phyloP scores from a whole-genome alignment of 2,113 vertebrate species.

The Ceyx melanurus region DNA sequence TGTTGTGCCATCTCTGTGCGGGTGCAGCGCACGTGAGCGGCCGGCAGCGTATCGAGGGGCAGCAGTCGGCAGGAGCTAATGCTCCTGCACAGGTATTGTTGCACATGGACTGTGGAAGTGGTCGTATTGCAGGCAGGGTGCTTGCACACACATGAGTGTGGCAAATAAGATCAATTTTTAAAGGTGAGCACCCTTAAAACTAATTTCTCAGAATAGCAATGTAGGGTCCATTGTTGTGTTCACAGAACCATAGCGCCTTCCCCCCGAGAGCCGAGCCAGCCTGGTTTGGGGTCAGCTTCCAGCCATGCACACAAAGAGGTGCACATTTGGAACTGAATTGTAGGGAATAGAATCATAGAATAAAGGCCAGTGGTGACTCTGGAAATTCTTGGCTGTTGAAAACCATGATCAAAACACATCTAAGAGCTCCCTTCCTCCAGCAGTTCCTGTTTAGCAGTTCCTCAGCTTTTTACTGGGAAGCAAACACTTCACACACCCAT shows the following conservation, averaged over 20 bases:
- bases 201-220: neutral
- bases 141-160: accelerated
- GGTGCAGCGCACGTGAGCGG: neutral
- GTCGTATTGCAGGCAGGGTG: neutral
- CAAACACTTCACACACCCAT: neutral
- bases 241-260: neutral
- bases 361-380: neutral
- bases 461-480: neutral
- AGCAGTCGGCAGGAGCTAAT: neutral
- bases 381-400: neutral
- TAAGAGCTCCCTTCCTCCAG: neutral
- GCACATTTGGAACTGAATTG: neutral
- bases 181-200: neutral
- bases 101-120: neutral
- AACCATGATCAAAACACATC: neutral
- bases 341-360: neutral
- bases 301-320: neutral
- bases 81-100: neutral
- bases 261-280: neutral
- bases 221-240: neutral
- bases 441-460: neutral
- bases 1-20: neutral
- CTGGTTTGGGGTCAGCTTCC: neutral
- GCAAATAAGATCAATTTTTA: neutral
- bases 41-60: neutral